Percentiles rank a stretch among this genome's conserved stretches.
These are phyloP conservation scores for Herminia tarsipennalis DNA, from an alignment of 2,888 invertebrate genomes.

Conservation along the genomic window DNA sequence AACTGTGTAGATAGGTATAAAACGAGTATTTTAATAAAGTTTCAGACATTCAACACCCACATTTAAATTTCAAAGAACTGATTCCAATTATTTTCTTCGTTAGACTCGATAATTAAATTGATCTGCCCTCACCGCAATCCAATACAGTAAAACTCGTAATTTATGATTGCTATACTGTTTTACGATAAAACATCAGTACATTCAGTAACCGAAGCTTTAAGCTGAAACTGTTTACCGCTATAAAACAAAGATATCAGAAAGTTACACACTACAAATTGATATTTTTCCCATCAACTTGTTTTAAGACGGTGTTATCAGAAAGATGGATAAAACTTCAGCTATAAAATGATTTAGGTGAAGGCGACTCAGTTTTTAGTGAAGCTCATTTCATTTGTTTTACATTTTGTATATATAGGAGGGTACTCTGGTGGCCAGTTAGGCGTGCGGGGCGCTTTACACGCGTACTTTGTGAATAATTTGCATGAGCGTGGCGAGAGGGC, in stretches of 20 bases:
- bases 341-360: slow-evolving; percentile 20
- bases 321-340: slow-evolving; percentile 13
- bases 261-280: slow-evolving; percentile 27
- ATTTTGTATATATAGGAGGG: slow-evolving; percentile 52
- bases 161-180: slow-evolving; percentile 20
- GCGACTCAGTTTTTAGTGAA: slow-evolving; percentile 32
- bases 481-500: slow-evolving; percentile 51
- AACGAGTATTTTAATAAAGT: slow-evolving; percentile 4
- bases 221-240: slow-evolving; percentile 28
- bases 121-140: not conserved
- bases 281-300: slow-evolving; percentile 18
- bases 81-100: slow-evolving; percentile 41
- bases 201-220: slow-evolving; percentile 7
- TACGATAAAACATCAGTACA: slow-evolving; percentile 26
- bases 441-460: slow-evolving; percentile 61
- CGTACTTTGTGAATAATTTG: slow-evolving; percentile 75
- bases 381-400: slow-evolving; percentile 50
- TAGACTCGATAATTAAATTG: slow-evolving; percentile 31
- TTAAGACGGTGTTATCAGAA: slow-evolving; percentile 10
- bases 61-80: slow-evolving; percentile 31
- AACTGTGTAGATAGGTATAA: too few relatives aligned
- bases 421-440: slow-evolving; percentile 62
- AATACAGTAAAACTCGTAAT: slow-evolving; percentile 16
- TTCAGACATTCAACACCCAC: slow-evolving; percentile 13
- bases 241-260: slow-evolving; percentile 25